phyloP scores from a whole-genome alignment of 2,113 vertebrate species.

The Aramus guarauna region DNA sequence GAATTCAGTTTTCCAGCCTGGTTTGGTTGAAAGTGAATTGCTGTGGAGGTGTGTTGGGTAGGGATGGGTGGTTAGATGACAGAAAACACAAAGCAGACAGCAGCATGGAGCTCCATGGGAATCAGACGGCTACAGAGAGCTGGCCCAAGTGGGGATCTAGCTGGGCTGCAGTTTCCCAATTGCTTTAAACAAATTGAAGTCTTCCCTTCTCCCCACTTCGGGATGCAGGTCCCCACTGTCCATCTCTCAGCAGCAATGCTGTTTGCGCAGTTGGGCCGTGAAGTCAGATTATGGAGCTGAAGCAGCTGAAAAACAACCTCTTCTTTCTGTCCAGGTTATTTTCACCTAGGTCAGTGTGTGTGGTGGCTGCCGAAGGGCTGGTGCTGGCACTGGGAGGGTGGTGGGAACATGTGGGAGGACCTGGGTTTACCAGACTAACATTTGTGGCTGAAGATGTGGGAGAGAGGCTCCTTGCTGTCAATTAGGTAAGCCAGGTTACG shows the following conservation, averaged over 20 bases:
- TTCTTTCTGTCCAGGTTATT: neutral
- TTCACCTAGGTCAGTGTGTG: neutral
- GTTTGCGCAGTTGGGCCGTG: accelerated
- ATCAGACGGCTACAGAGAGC: neutral
- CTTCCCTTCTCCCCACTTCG: neutral
- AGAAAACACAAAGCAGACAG: neutral
- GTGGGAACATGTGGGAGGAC: neutral
- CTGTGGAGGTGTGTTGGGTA: neutral
- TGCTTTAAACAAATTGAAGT: neutral
- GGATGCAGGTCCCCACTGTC: neutral
- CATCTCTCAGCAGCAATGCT: neutral
- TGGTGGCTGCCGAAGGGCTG: neutral
- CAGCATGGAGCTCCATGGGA: neutral
- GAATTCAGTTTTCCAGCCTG: neutral
- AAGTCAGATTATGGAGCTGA: neutral
- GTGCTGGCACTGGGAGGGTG: neutral
- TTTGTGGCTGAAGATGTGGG: neutral
- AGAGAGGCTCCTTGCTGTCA: neutral
- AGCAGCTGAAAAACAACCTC: neutral
- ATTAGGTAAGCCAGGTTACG: neutral
- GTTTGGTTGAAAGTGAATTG: neutral
- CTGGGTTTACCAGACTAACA: neutral
- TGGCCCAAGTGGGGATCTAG: neutral
- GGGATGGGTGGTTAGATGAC: neutral
- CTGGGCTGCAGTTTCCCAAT: neutral